Base-by-base conservation (phyloP, 1,140 invertebrate genomes). In the Agraylea sexmaculata region DNA sequence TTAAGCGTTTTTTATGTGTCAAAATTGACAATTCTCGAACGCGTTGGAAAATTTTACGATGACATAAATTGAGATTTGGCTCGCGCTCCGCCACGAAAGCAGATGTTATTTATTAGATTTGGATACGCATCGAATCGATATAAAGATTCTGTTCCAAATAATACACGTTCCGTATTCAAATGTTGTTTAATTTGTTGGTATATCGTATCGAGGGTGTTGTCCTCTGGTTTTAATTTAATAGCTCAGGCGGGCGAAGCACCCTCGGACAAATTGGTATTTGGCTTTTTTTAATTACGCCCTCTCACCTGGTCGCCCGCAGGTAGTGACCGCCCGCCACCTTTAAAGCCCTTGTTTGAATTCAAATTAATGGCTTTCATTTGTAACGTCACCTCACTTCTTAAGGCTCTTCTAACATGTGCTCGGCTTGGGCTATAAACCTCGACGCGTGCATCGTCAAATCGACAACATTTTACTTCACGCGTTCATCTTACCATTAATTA, bases 291-390 rank as follows among this genome's bases (percentile, higher is more conserved):
- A 34, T 34, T 34, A 34, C 32, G 4, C 12, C 20, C 3, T 18
- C 32, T n/a, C 17, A 15, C 17, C n/a, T 4, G n/a, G 30, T 29
- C 23, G 37, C 17, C 16, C 16, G 17, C 18, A 23, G 16, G 11
- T 29, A 4, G 8, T 15, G 25, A 29, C 17, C 16, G 6, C 5
- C 20, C 8, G n/a, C 12, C 6, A 12, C 12, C 6, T 31, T 16
- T 7, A 5, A 16, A 5, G 12, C n/a, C 16, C 37, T 38, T 29
- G 37, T 38, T 38, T 27, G 25, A 29, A 18, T 21, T 12, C 21
- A 29, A 38, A 38, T 38, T 38, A 38, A 38, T 38, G 37, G 19
- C 25, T 28, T 18, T 22, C 23, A 38, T 40, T 40, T 31, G 27
- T 31, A 19, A 31, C 27, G 19, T 7, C 11, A 13, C 37, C 8